A percentile compares a stretch with the other conserved stretches of the same genome.
Evolutionary conservation across 2,888 invertebrate species (phyloP).

Genomic region (Philereme transversata): DNA sequence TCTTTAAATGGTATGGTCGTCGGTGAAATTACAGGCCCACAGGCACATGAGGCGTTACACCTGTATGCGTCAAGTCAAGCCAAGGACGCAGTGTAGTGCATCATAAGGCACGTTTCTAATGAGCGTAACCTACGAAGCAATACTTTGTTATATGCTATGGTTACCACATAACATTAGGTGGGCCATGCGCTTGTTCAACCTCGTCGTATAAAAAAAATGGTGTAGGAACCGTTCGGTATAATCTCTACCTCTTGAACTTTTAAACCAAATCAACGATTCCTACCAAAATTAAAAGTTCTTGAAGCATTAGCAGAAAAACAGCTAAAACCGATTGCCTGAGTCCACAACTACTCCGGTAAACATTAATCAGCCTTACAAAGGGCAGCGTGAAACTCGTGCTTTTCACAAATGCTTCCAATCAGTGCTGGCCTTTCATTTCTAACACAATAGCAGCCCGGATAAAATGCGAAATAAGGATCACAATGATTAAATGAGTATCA

Average conservation of each 20-base stretch:
- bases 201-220: no score
- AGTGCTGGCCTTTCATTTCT: slow-evolving; percentile 56
- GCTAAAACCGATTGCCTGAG: slow-evolving; percentile 1
- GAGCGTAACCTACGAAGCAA: no score
- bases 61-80: no score
- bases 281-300: slow-evolving; percentile 1
- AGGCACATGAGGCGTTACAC: no score
- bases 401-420: slow-evolving; percentile 66
- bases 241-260: neutral
- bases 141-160: no score
- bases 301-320: slow-evolving; percentile 17
- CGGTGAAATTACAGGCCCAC: no score
- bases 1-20: no score
- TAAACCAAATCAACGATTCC: neutral
- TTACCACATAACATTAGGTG: no score
- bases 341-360: slow-evolving; percentile 49
- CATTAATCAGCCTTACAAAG: slow-evolving; percentile 66
- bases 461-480: slow-evolving; percentile 56
- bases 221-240: no score
- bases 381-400: slow-evolving; percentile 58
- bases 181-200: no score
- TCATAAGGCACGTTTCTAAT: no score
- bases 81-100: no score
- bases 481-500: slow-evolving; percentile 4
- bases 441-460: slow-evolving; percentile 53